phyloP scores from a whole-genome alignment of 1,140 invertebrate genomes.

The Pseudomyrmex pallidus region DNA sequence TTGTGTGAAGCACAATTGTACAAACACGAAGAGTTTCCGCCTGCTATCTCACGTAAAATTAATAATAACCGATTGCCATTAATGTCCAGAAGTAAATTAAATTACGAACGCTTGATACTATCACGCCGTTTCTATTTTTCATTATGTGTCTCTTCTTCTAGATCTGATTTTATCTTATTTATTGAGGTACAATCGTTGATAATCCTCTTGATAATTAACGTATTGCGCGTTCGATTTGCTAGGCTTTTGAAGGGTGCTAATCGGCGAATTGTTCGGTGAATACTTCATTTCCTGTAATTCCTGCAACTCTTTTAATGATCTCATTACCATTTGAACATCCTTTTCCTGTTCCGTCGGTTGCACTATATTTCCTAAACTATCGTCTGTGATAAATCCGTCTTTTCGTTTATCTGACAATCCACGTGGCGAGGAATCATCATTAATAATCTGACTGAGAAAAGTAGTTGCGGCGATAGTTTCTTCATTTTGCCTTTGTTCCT shows the following conservation, averaged over 20 bases:
- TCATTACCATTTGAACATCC: constrained; percentile 82
- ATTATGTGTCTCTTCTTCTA: constrained; percentile 70
- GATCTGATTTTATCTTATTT: constrained; percentile 80
- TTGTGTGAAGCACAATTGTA: constrained; percentile 43
- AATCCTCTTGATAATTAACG: constrained; percentile 78
- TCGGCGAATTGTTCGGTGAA: constrained; percentile 80
- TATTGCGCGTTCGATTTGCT: constrained; percentile 76
- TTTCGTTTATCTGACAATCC: constrained; percentile 71
- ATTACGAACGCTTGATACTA: constrained; percentile 55
- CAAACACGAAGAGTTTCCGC: constrained; percentile 58
- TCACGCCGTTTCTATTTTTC: constrained; percentile 74
- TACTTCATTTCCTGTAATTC: constrained; percentile 80
- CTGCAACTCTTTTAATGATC: constrained; percentile 79
- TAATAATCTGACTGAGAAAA: constrained; percentile 85
- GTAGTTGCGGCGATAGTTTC: constrained; percentile 84
- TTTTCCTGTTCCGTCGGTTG: constrained; percentile 79
- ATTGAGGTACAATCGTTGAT: constrained; percentile 78
- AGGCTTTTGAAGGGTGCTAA: constrained; percentile 72
- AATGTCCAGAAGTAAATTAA: constrained; percentile 36
- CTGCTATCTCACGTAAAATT: constrained; percentile 58
- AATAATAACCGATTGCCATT: constrained; percentile 56
- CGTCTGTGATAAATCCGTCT: constrained; percentile 72
- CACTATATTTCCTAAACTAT: constrained; percentile 59
- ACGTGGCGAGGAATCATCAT: constrained; percentile 74
- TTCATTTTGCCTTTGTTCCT: constrained; percentile 82